phyloP scores from a whole-genome alignment of 2,113 vertebrate genomes.

The Pedionomus torquatus region DNA sequence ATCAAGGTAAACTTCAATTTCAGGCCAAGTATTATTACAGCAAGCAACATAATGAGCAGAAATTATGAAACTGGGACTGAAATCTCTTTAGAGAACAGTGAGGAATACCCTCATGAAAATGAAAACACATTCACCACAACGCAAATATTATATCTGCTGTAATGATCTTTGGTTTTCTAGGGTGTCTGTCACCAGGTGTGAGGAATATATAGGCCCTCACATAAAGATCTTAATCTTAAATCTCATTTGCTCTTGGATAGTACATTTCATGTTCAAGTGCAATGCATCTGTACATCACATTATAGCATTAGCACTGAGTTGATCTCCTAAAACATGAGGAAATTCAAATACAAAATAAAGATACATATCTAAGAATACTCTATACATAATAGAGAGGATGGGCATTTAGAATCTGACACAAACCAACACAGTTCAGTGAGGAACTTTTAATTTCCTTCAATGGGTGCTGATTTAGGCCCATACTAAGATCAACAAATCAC shows the following conservation, averaged over 20 bases:
- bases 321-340: not conserved
- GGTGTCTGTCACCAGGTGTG: not conserved
- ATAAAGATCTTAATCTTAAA: not conserved
- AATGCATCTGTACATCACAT: not conserved
- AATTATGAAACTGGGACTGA: not conserved
- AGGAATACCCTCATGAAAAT: not conserved
- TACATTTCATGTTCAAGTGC: not conserved
- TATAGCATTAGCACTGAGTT: not conserved
- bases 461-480: not conserved
- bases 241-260: not conserved
- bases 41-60: constrained; percentile 18
- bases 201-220: not conserved
- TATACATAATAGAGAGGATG: not conserved
- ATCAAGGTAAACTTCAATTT: not conserved
- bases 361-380: not conserved
- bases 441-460: not conserved
- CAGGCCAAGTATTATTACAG: constrained; percentile 2
- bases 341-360: not conserved
- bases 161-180: not conserved
- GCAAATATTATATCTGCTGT: not conserved
- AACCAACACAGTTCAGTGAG: not conserved
- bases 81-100: not conserved
- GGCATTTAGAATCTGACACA: not conserved
- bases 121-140: not conserved
- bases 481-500: not conserved